Evolutionary conservation across 2,113 vertebrate genomes (phyloP).

Genomic region (Nothoprocta perdicaria): DNA sequence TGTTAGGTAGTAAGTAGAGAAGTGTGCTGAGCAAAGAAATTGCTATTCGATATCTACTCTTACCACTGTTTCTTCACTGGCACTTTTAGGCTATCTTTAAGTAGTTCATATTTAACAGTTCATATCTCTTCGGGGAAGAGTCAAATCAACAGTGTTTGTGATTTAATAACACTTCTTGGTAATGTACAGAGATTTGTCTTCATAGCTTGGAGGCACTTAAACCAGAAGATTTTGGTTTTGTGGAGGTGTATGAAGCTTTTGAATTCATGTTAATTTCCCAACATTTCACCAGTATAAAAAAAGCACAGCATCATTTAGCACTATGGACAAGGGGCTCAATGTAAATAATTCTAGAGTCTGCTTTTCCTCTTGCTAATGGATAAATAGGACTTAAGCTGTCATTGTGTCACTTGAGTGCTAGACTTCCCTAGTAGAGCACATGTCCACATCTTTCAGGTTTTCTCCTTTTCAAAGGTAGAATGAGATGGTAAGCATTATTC

Average conservation of each 20-base stretch:
- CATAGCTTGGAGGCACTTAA: neutral
- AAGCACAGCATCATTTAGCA: neutral
- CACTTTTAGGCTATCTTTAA: neutral
- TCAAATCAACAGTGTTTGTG: neutral
- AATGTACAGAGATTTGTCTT: neutral
- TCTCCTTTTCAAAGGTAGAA: neutral
- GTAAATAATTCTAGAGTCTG: neutral
- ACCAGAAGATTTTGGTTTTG: neutral
- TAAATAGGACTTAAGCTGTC: neutral
- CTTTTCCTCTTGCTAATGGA: neutral
- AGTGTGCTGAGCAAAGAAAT: neutral
- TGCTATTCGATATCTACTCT: neutral
- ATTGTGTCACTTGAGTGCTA: neutral
- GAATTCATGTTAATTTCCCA: neutral
- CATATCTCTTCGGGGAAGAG: neutral
- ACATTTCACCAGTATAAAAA: neutral
- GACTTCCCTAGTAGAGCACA: neutral
- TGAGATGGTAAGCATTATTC: neutral
- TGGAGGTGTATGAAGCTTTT: neutral
- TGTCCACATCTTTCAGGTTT: neutral
- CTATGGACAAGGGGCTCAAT: neutral
- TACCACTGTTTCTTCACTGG: neutral
- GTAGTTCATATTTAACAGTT: neutral
- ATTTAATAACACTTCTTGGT: neutral
- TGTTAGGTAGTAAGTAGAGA: neutral